Percentiles rank a stretch among this genome's conserved stretches.
These are phyloP conservation scores for Semnornis frantzii DNA, from an alignment of 2,113 vertebrate species.

Conservation along the genomic window DNA sequence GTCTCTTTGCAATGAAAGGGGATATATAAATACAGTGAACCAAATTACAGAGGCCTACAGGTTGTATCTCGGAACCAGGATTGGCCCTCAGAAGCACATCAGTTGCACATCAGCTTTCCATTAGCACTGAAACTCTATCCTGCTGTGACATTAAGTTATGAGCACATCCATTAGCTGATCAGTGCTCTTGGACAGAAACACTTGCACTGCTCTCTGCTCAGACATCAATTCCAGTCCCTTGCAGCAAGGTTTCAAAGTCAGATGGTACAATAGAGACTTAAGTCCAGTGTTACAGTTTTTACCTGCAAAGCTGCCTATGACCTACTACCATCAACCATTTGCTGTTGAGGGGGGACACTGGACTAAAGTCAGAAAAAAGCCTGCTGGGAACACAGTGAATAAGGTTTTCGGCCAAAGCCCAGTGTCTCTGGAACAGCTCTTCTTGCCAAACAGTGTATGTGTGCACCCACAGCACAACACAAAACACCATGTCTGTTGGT, in stretches of 20 bases:
- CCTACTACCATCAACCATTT: not conserved
- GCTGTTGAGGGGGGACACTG: not conserved
- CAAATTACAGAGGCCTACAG: not conserved
- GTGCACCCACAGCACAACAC: not conserved
- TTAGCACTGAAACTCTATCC: not conserved
- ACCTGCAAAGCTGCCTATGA: not conserved
- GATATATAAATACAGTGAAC: not conserved
- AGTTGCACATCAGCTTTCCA: not conserved
- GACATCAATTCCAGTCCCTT: not conserved
- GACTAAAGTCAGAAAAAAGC: not conserved
- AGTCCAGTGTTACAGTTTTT: not conserved
- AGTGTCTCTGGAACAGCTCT: not conserved
- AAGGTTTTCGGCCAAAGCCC: not conserved
- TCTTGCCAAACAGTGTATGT: not conserved
- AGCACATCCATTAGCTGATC: not conserved
- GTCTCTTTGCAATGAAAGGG: not conserved
- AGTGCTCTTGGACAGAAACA: not conserved
- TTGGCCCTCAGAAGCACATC: not conserved
- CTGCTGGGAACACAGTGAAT: not conserved
- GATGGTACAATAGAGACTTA: not conserved
- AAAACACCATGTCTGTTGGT: not conserved
- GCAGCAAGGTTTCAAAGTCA: not conserved
- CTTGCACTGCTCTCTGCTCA: fast-evolving
- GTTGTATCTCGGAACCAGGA: not conserved
- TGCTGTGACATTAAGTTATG: not conserved